phyloP scores from a whole-genome alignment of 2,888 invertebrate species.

The Bellardia bayeri region DNA sequence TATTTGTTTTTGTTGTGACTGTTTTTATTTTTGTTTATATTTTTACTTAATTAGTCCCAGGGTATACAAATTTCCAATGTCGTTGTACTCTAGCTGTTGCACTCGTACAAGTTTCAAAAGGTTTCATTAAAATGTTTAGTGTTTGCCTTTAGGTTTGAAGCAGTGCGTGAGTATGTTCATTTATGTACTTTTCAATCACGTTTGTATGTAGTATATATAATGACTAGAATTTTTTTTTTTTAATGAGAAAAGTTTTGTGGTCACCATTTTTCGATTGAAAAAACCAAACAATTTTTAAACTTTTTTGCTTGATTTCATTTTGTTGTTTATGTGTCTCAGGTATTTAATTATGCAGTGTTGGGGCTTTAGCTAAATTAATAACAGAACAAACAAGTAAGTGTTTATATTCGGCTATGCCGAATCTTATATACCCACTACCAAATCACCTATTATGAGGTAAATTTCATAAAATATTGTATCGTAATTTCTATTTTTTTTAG shows the following conservation, averaged over 20 bases:
- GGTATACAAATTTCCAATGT: neutral
- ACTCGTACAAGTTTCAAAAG: neutral
- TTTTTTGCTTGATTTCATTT: neutral
- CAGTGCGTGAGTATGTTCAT: neutral
- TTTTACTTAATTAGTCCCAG: conserved; percentile 35
- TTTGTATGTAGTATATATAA: neutral
- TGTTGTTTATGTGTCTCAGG: neutral
- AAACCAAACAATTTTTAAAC: neutral
- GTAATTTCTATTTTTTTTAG: no score
- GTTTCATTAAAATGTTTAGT: neutral
- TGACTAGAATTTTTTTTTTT: conserved; percentile 9
- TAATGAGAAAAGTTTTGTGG: conserved; percentile 54
- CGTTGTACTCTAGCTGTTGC: neutral
- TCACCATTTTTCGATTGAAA: neutral
- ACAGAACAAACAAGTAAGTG: neutral
- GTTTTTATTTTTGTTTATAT: neutral
- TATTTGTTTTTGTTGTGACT: neutral
- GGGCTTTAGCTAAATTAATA: conserved; percentile 1
- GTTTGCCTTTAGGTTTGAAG: neutral
- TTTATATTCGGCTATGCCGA: no score
- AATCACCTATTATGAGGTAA: no score
- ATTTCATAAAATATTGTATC: no score
- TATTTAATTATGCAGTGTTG: conserved; percentile 33
- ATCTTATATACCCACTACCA: no score
- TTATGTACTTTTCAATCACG: conserved; percentile 16